Conservation (phyloP, 2,888 invertebrate species). For the Timema cristinae region DNA sequence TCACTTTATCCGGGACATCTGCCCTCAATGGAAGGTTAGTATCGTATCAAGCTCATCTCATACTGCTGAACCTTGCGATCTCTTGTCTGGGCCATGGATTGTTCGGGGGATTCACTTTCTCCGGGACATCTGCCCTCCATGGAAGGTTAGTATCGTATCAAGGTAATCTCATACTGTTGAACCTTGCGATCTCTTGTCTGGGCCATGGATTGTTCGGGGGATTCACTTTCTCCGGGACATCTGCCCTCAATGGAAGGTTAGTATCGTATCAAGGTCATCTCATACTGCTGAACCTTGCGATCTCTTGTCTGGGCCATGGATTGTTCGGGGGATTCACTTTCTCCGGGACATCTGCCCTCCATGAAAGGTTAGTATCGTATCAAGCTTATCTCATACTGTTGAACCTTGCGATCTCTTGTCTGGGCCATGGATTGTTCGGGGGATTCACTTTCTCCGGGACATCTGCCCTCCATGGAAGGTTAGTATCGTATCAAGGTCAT, state of each 20-base stretch:
- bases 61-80: conserved; percentile 45
- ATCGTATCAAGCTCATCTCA: too few relatives aligned
- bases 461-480: conserved; percentile 54
- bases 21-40: conserved; percentile 51
- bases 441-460: conserved; percentile 54
- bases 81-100: conserved; percentile 52
- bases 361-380: conserved; percentile 45
- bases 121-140: conserved; percentile 51
- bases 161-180: too few relatives aligned
- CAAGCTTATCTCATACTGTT: too few relatives aligned
- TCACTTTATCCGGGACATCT: conserved; percentile 53
- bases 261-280: neutral
- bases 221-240: conserved; percentile 53
- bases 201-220: conserved; percentile 51
- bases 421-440: conserved; percentile 50
- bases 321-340: conserved; percentile 52
- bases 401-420: conserved; percentile 50
- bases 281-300: conserved; percentile 43
- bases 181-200: conserved; percentile 52
- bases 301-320: conserved; percentile 52
- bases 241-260: conserved; percentile 52
- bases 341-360: conserved; percentile 52
- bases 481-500: neutral
- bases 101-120: conserved; percentile 52
- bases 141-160: conserved; percentile 44